Evolutionary conservation across 2,888 invertebrate species (phyloP).

Genomic region (Augiades crinisus): DNA sequence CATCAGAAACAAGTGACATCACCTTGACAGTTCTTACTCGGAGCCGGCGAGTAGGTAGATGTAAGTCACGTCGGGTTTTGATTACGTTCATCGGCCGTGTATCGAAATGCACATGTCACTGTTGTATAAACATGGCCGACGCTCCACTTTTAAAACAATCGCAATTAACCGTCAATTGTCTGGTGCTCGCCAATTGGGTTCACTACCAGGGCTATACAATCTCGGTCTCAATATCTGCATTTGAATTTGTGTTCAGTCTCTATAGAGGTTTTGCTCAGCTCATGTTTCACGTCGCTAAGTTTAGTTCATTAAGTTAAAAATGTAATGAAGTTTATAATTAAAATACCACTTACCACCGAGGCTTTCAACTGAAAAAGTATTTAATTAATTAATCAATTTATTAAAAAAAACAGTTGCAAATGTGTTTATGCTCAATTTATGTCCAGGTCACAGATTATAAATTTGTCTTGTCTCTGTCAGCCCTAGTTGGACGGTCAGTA

Average conservation of each 20-base stretch:
- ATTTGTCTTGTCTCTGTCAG: neutral
- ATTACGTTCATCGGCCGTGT: conserved; percentile 30
- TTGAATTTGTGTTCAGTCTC: too few species aligned
- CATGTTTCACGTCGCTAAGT: too few species aligned
- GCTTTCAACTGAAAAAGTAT: too few species aligned
- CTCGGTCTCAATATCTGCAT: neutral
- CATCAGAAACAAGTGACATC: conserved; percentile 21
- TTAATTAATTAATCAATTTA: too few species aligned
- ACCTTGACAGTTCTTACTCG: conserved; percentile 17
- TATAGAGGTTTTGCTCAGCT: too few species aligned
- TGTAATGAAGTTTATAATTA: too few species aligned
- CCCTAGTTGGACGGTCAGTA: conserved; percentile 22
- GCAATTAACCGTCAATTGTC: conserved; percentile 71
- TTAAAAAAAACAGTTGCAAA: too few species aligned
- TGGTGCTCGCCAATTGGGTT: conserved; percentile 44
- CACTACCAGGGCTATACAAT: conserved; percentile 22
- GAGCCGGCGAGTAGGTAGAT: conserved; percentile 16
- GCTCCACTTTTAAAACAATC: conserved; percentile 66
- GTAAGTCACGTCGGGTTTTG: conserved; percentile 23
- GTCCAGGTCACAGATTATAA: neutral
- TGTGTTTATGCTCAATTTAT: too few species aligned
- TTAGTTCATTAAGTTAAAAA: too few species aligned
- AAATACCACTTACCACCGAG: too few species aligned
- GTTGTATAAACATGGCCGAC: conserved; percentile 55
- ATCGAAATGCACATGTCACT: conserved; percentile 42